Conservation (phyloP, 2,888 invertebrate genomes). For the Tricholauxania praeusta region DNA sequence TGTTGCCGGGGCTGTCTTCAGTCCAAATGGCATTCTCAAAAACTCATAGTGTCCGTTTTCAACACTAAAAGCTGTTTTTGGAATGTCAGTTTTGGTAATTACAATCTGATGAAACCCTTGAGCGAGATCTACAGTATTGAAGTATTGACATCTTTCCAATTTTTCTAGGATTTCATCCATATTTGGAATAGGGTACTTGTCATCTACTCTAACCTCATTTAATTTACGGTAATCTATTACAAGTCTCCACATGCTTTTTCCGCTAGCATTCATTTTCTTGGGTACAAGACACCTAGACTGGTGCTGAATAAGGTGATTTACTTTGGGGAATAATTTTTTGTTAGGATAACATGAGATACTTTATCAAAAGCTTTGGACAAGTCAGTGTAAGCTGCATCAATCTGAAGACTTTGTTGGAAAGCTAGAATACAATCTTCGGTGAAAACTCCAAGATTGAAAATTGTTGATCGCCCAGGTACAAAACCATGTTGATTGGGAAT, state of each 20-base stretch:
- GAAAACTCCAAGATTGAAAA: too few species aligned
- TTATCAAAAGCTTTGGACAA: too few species aligned
- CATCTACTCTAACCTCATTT: conserved; percentile 41
- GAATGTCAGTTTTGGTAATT: conserved; percentile 41
- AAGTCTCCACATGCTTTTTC: conserved; percentile 40
- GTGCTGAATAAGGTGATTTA: conserved; percentile 9
- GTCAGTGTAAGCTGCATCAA: too few species aligned
- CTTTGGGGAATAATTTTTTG: background rate
- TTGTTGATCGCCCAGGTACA: too few species aligned
- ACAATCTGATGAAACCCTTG: conserved; percentile 37
- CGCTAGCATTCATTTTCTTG: conserved; percentile 31
- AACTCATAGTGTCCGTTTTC: conserved; percentile 56
- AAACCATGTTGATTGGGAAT: too few species aligned
- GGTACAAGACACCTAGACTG: conserved; percentile 29
- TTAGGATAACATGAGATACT: too few species aligned
- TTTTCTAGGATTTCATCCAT: conserved; percentile 45
- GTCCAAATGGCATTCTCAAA: conserved; percentile 55
- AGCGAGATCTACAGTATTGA: conserved; percentile 34
- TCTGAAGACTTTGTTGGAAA: too few species aligned
- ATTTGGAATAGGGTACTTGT: conserved; percentile 43
- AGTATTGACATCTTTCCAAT: conserved; percentile 39
- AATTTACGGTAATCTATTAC: conserved; percentile 43
- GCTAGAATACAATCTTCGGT: too few species aligned
- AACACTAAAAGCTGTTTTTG: conserved; percentile 38
- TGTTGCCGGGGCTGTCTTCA: too few species aligned